A percentile compares a stretch with the other conserved stretches of the same genome.
These are phyloP conservation scores for Danio rerio DNA, from an alignment of 2,113 vertebrate genomes.

Conservation along the genomic window DNA sequence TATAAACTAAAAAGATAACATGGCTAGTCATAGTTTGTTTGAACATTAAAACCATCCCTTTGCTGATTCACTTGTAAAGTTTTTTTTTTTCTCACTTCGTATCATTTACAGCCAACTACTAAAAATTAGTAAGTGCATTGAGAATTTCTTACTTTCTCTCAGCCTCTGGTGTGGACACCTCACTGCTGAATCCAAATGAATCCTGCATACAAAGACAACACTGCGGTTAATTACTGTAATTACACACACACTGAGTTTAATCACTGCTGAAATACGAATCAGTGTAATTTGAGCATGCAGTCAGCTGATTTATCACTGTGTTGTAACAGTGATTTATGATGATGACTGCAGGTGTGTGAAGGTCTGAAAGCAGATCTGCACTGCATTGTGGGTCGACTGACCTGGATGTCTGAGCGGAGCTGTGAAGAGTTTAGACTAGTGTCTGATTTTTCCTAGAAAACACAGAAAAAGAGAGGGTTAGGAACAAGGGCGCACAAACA, in stretches of 20 bases:
- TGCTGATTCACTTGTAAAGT: not conserved
- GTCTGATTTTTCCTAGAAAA: conserved; percentile 89
- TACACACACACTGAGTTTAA: not conserved
- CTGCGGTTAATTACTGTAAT: conserved; percentile 1
- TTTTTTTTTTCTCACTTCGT: not conserved
- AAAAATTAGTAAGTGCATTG: not conserved
- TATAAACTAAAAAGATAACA: too few relatives aligned
- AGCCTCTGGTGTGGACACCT: conserved; percentile 89
- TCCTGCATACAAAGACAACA: conserved; percentile 78
- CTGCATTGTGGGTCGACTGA: conserved; percentile 65
- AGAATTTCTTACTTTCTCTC: conserved; percentile 87
- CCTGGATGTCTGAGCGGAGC: conserved; percentile 92
- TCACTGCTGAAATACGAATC: not conserved
- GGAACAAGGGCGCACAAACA: conserved; percentile 19
- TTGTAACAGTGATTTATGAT: conserved; percentile 1
- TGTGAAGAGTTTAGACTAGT: conserved; percentile 85
- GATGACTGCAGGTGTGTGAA: conserved; percentile 14
- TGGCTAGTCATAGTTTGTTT: too few relatives aligned
- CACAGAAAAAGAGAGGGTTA: conserved; percentile 30
- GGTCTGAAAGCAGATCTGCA: not conserved
- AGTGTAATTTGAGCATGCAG: not conserved
- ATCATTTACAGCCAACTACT: not conserved
- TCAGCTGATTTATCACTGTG: not conserved
- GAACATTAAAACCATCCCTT: not conserved
- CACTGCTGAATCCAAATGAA: conserved; percentile 89